Base-by-base conservation (phyloP, 2,113 vertebrate genomes). In the Cyanistes caeruleus region DNA sequence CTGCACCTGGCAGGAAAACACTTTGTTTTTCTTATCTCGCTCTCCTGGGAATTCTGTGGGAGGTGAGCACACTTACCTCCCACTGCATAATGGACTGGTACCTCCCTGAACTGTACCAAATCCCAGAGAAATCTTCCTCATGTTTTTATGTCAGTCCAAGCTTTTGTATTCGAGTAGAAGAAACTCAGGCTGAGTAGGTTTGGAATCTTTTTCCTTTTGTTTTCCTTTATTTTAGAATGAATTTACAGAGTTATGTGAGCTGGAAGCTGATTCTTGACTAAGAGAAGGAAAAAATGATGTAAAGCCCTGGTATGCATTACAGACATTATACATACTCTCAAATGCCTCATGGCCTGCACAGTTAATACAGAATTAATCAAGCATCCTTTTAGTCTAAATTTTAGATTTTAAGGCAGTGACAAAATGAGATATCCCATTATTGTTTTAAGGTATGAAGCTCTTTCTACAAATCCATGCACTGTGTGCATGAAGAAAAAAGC, bases 391-490 rank as follows among this genome's bases (percentile, higher is more conserved):
- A 22, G 18, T 79, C 39, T 17, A 90, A 75, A 84, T 67, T 72
- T 23, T 56, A 82, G 73, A 62, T 89, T 86, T 79, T 82, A 88
- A 93, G 39, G 43, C 83, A 87, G 81, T 78, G 31, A 84, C 73
- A 41, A 93, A 62, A 60, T 21, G 6, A 90, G 43, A 31, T 58
- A 81, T 52, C 83, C 82, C 62, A 13, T 95, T 84, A 44, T 19
- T 85, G 69, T 51, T 87, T 68, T 35, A 95, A 94, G 60, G 74
- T 87, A 62, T 84, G 72, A 97, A 90, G 65, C 89, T 96, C 53
- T 93, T 97, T 92, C 64, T 95, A 89, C 75, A 92, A 55, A 83
- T 49, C 92, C 95, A 63, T 97, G 97, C 97, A 97, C 98, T 90
- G 78, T 98, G 98, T 98, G 97, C 95, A 96, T 82, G 94, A 93